A percentile compares a stretch with the other conserved stretches of the same genome.
phyloP scores from a whole-genome alignment of 30 jellyfish, hydroid and myxozoan genomes.

The Pelagia noctiluca region DNA sequence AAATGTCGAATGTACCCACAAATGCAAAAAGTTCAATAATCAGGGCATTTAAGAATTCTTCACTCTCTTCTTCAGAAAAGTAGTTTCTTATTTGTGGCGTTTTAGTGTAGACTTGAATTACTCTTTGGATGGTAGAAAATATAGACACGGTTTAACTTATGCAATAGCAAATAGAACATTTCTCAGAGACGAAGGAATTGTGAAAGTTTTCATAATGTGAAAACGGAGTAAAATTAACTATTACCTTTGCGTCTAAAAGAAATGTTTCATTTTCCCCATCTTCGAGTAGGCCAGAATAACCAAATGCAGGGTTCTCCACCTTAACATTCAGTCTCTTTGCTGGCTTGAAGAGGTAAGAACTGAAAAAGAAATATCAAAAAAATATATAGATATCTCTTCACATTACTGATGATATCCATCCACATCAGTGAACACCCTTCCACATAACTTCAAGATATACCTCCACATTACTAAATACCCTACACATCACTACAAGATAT shows the following conservation, averaged over 20 bases:
- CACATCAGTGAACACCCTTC: neutral
- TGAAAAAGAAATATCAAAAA: neutral
- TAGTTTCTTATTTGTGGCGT: too few species aligned
- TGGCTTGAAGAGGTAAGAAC: neutral
- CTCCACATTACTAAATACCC: neutral
- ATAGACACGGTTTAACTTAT: too few species aligned
- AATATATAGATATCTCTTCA: neutral
- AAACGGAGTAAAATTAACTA: neutral
- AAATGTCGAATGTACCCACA: too few species aligned
- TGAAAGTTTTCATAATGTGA: neutral
- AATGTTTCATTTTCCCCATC: constrained; percentile 70
- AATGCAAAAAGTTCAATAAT: too few species aligned
- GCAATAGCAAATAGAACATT: too few species aligned
- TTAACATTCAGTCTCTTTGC: neutral
- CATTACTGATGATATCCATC: neutral
- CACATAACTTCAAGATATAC: too few species aligned
- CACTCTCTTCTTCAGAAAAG: too few species aligned
- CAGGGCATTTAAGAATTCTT: too few species aligned
- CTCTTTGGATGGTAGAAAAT: too few species aligned
- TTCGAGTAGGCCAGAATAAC: constrained; percentile 61
- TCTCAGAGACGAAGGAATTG: too few species aligned
- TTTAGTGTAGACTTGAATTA: too few species aligned
- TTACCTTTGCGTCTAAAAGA: constrained; percentile 50
- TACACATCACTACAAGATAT: neutral
- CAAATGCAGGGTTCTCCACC: constrained; percentile 65